Conservation (phyloP, 2,113 vertebrate species). For the Sterna hirundo region DNA sequence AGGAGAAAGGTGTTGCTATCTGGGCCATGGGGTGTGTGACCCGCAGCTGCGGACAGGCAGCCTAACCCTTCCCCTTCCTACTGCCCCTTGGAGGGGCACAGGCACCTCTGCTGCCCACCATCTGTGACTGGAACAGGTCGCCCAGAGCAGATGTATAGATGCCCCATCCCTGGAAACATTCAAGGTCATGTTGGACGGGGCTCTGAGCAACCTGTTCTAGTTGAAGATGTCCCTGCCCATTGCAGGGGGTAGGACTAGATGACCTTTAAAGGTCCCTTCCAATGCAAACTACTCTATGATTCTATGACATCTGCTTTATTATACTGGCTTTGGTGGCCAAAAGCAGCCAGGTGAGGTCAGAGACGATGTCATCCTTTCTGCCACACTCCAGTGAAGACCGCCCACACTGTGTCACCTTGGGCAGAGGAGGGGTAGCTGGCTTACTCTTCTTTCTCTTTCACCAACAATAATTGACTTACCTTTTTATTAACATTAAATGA, state of each 20-base stretch:
- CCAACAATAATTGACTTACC: not conserved
- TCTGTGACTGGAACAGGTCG: not conserved
- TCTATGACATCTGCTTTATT: not conserved
- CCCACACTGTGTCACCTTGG: not conserved
- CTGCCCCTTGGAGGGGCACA: no score
- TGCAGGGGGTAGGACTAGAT: not conserved
- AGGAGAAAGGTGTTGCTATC: not conserved
- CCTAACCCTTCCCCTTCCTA: not conserved
- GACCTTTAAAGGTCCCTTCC: not conserved
- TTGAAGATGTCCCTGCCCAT: not conserved
- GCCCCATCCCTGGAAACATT: not conserved
- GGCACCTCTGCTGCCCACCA: not conserved
- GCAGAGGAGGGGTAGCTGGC: not conserved
- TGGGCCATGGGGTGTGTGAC: rapidly evolving
- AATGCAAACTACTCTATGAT: not conserved
- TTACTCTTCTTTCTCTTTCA: not conserved
- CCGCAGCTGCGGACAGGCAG: no score
- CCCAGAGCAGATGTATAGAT: not conserved
- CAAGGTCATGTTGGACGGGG: not conserved
- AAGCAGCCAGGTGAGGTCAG: not conserved
- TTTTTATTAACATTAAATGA: not conserved
- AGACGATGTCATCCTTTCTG: rapidly evolving
- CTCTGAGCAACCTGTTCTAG: not conserved
- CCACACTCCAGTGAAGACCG: not conserved
- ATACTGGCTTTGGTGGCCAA: not conserved